A percentile compares a stretch with the other conserved stretches of the same genome.
phyloP scores from a whole-genome alignment of 2,888 invertebrate genomes.

The Cerceris rybyensis region DNA sequence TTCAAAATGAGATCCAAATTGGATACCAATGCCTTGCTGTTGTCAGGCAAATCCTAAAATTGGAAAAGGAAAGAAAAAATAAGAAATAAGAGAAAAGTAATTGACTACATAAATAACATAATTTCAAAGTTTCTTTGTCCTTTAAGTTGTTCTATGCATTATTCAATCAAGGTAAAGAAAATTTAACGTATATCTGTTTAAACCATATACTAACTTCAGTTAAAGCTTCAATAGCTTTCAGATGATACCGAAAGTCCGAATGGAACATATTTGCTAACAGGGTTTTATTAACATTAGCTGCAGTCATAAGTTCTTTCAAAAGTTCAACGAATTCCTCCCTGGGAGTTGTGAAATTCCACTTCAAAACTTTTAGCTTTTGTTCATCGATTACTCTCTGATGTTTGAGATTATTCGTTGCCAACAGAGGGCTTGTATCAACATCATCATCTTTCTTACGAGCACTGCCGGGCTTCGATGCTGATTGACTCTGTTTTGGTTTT shows the following conservation, averaged over 20 bases:
- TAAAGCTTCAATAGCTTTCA: conserved; percentile 96
- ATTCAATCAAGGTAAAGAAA: too few species aligned
- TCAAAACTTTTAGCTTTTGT: conserved; percentile 94
- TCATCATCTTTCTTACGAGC: conserved; percentile 92
- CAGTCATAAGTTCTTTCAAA: conserved; percentile 94
- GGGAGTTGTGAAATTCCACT: conserved; percentile 97
- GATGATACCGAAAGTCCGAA: conserved; percentile 94
- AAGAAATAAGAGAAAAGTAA: too few species aligned
- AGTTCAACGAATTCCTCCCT: conserved; percentile 97
- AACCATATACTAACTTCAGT: conserved; percentile 84
- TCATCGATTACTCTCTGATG: conserved; percentile 97
- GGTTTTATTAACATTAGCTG: conserved; percentile 93
- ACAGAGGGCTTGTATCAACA: conserved; percentile 86
- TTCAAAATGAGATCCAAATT: conserved; percentile 98
- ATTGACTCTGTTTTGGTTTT: conserved; percentile 80
- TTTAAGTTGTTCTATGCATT: too few species aligned
- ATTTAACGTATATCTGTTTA: too few species aligned
- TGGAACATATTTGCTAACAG: conserved; percentile 97
- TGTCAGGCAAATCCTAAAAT: conserved; percentile 87
- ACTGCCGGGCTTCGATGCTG: conserved; percentile 69
- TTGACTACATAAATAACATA: too few species aligned
- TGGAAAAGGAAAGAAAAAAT: too few species aligned
- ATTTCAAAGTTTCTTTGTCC: too few species aligned
- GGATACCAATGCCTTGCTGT: conserved; percentile 90
- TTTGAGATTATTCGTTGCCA: conserved; percentile 93